Conservation (phyloP, 2,797 vertebrate genomes). For the Eremophila alpestris region DNA sequence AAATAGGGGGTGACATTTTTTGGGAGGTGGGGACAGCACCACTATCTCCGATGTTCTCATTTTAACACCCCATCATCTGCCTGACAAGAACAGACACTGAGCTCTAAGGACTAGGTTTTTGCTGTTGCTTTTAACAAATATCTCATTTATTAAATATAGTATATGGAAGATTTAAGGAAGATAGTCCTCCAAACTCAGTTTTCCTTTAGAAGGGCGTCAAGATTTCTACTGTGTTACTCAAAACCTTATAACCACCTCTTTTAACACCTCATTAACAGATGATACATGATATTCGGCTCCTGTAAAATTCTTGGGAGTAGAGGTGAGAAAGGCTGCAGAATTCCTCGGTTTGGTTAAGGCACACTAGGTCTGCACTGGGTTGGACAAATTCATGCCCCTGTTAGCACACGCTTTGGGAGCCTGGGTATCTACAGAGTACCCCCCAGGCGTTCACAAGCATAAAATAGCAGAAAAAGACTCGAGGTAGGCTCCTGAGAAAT, state of each 20-base stretch:
- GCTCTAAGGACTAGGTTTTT: not conserved
- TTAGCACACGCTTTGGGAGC: not conserved
- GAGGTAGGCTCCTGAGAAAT: not conserved
- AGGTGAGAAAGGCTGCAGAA: not conserved
- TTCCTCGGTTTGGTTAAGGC: not conserved
- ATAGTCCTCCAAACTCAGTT: not conserved
- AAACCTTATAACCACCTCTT: not conserved
- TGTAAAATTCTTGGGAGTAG: not conserved
- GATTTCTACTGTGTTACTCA: not conserved
- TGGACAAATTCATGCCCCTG: not conserved
- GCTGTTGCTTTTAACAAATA: not conserved
- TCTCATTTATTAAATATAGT: not conserved
- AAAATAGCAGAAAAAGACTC: not conserved
- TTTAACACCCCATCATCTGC: not conserved
- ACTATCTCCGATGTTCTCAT: fast-evolving
- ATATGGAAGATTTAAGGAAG: not conserved
- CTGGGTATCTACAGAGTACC: fast-evolving
- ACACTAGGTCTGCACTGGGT: not conserved
- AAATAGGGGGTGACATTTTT: not conserved
- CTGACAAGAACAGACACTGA: not conserved
- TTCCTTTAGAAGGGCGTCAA: not conserved
- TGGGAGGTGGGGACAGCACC: not conserved
- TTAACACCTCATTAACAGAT: not conserved
- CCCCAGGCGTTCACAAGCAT: not conserved
- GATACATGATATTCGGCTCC: not conserved